These are phyloP conservation scores for Drosophila saltans DNA, from an alignment of 1,140 invertebrate genomes.

Conservation along the genomic window DNA sequence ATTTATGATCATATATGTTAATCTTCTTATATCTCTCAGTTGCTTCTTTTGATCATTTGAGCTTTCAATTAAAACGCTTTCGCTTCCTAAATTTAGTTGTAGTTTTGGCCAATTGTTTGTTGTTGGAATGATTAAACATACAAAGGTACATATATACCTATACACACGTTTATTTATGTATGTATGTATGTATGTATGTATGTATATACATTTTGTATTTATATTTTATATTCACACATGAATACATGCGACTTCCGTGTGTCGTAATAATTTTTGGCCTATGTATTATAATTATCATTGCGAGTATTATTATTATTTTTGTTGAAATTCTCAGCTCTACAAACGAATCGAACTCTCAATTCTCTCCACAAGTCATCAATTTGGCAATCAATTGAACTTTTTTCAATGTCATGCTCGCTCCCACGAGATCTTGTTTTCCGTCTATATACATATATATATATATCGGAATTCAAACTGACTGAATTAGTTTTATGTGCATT, in stretches of 20 bases:
- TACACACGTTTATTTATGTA: no score
- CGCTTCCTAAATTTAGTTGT: neutral
- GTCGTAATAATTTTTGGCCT: neutral
- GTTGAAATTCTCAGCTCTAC: no score
- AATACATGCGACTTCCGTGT: slow-evolving; percentile 1
- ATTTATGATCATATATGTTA: neutral
- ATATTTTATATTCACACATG: neutral
- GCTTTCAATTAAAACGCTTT: slow-evolving; percentile 6
- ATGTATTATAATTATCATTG: neutral
- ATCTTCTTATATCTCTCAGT: neutral
- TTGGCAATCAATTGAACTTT: neutral
- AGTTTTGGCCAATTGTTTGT: slow-evolving; percentile 5
- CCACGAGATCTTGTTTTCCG: neutral
- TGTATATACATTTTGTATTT: neutral
- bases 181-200: no score
- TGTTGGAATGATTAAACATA: neutral
- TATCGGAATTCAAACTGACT: neutral
- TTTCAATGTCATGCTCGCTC: slow-evolving; percentile 3
- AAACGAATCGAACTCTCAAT: neutral
- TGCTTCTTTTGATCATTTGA: slow-evolving; percentile 3
- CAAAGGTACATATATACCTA: no score
- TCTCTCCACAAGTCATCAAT: neutral
- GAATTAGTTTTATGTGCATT: slow-evolving; percentile 4
- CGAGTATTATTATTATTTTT: neutral
- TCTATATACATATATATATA: no score